phyloP scores from a whole-genome alignment of 1,140 invertebrate genomes.

The Gryon sp. region DNA sequence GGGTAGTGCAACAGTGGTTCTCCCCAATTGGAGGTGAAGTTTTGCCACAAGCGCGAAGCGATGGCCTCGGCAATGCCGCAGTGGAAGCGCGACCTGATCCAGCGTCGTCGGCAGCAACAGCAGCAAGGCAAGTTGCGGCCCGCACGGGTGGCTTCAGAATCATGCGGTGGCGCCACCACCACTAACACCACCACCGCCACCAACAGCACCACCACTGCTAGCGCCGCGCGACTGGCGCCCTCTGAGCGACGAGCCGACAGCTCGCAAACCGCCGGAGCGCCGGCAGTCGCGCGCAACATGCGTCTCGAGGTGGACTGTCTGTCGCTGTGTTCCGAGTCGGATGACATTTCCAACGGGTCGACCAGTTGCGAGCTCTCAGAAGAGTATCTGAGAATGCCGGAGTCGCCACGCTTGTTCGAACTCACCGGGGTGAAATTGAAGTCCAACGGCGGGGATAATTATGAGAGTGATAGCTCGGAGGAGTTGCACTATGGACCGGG shows the following conservation, averaged over 20 bases:
- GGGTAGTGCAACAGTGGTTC: neutral
- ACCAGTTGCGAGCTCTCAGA: constrained; percentile 41
- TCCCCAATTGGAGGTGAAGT: no score
- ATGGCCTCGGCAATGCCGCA: constrained; percentile 76
- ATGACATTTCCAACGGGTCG: constrained; percentile 69
- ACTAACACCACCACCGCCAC: no score
- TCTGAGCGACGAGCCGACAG: constrained; percentile 1
- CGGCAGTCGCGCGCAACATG: constrained; percentile 77
- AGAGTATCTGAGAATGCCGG: constrained; percentile 43
- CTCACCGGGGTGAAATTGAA: constrained; percentile 7
- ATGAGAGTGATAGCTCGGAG: constrained; percentile 83
- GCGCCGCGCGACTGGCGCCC: constrained; percentile 23
- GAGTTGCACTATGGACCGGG: constrained; percentile 94
- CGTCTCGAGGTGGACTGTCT: constrained; percentile 74
- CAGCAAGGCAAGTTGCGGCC: constrained; percentile 23
- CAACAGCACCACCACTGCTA: no score
- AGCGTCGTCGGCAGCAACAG: constrained; percentile 79
- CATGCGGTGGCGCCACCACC: constrained; percentile 54
- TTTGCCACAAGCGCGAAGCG: no score
- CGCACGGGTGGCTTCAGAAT: constrained; percentile 39
- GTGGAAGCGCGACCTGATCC: constrained; percentile 88
- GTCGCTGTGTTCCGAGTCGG: constrained; percentile 70
- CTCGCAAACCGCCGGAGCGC: constrained; percentile 10
- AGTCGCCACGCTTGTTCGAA: constrained; percentile 26
- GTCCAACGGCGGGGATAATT: constrained; percentile 1